Percentiles rank a stretch among this genome's conserved stretches.
phyloP scores from a whole-genome alignment of 92 coral and sea anemone species.

The Zoanthus gigantus region DNA sequence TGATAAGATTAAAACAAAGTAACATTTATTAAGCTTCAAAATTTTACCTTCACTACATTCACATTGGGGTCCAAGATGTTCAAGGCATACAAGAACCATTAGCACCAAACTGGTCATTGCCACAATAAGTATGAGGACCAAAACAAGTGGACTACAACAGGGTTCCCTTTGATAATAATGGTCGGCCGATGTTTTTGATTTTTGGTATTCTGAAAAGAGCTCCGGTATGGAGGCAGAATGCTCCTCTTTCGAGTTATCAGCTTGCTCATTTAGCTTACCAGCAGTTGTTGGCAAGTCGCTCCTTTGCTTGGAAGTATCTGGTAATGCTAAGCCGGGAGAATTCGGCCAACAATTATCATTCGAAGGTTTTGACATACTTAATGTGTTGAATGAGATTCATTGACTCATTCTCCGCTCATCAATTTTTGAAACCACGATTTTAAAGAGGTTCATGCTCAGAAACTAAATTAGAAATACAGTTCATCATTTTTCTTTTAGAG shows the following conservation, averaged over 20 bases:
- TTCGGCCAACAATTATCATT: conserved; percentile 33
- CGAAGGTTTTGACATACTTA: conserved; percentile 8
- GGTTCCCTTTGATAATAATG: background rate
- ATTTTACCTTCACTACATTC: conserved; percentile 32
- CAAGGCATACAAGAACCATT: conserved; percentile 17
- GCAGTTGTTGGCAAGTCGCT: background rate
- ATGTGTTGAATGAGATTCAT: background rate
- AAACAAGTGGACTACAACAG: conserved; percentile 14
- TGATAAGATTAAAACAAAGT: background rate
- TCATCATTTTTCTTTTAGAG: background rate
- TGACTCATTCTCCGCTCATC: background rate
- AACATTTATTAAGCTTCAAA: background rate
- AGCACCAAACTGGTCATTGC: conserved; percentile 13
- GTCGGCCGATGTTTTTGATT: background rate
- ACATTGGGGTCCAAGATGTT: conserved; percentile 21
- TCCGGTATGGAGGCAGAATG: conserved; percentile 23
- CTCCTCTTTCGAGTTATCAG: background rate
- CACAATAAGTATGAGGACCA: conserved; percentile 16
- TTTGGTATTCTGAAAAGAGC: background rate
- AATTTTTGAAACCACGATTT: background rate
- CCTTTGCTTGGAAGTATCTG: background rate
- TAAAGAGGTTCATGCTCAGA: background rate
- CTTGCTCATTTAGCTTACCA: background rate
- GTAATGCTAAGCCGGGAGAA: background rate
- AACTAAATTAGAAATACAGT: background rate